Base-by-base conservation (phyloP, 2,113 vertebrate genomes). In the Solea solea region DNA sequence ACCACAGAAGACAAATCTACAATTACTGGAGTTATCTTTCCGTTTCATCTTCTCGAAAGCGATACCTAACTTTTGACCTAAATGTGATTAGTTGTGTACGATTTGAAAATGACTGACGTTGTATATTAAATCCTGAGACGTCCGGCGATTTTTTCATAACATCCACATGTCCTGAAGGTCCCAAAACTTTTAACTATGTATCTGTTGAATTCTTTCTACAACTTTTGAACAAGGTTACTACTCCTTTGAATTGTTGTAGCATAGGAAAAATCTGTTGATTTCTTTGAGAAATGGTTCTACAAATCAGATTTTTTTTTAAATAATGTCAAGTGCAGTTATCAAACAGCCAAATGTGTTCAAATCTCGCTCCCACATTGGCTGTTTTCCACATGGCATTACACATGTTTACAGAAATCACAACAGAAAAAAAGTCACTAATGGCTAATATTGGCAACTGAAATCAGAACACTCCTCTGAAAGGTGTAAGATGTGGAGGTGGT, bases 371-470 rank as follows among this genome's bases (percentile, higher is more conserved):
- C n/a, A 5, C 10, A 7, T 7, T 40, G 50, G 7, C 44, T 13
- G 39, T 15, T 54, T 44, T 7, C 45, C 27, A 60, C 21, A 1
- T 25, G 12, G 4, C 16, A 34, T 7, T 40, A 40, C 0, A 2
- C 3, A 46, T 67, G 9, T 57, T 57, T 42, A 53, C 15, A 60
- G 6, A 39, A 46, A 62, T 59, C 0, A 41, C 16, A 34, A 51
- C n/a, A 28, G 51, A 34, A 39, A 60, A 41, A 67, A 41, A 64
- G 46, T 58, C 9, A 60, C 78, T 56, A 72, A 48, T 14, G 2
- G 7, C 8, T 49, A 60, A 62, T 72, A 68, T 62, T 66, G 50
- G 56, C 21, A 63, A 46, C 28, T 73, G 66, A 59, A 70, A 69
- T 28, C 2, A 52, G 7, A 27, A 57, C 21, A 21, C 21, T 21